A percentile compares a stretch with the other conserved stretches of the same genome.
These are phyloP conservation scores for Pantelozetes paolii DNA, from an alignment of 2,888 invertebrate genomes.

Conservation along the genomic window DNA sequence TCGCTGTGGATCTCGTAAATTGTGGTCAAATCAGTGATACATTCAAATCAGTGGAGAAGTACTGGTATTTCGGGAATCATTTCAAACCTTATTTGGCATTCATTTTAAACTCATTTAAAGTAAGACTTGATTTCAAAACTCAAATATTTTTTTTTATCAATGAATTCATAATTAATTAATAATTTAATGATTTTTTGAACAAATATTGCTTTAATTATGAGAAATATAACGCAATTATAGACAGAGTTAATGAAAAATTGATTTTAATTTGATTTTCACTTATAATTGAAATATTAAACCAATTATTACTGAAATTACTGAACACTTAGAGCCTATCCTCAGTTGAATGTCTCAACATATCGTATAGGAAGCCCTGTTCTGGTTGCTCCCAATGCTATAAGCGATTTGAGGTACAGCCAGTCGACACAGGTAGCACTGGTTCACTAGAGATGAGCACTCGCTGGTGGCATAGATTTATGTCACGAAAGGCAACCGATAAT, in stretches of 20 bases:
- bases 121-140: conserved; percentile 1
- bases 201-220: too few species aligned
- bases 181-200: too few species aligned
- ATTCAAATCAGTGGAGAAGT: conserved; percentile 53
- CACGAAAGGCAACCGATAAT: conserved; percentile 34
- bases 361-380: conserved; percentile 70
- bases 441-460: conserved; percentile 9
- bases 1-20: conserved; percentile 70
- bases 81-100: conserved; percentile 43
- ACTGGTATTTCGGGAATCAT: conserved; percentile 74
- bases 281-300: conserved; percentile 5
- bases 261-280: conserved; percentile 20
- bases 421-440: not conserved
- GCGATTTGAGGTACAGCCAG: conserved; percentile 13
- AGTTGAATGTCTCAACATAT: conserved; percentile 60
- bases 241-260: not conserved
- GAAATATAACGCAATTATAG: too few species aligned
- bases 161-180: too few species aligned
- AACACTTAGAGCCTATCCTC: conserved; percentile 53
- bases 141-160: not conserved
- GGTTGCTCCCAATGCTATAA: conserved; percentile 72
- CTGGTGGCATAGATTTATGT: conserved; percentile 42
- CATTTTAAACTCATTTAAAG: conserved; percentile 40
- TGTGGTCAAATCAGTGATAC: conserved; percentile 84
- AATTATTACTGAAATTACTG: not conserved